These are phyloP conservation scores for Invenusta paracnida DNA, from an alignment of 2,888 invertebrate genomes.

Conservation along the genomic window DNA sequence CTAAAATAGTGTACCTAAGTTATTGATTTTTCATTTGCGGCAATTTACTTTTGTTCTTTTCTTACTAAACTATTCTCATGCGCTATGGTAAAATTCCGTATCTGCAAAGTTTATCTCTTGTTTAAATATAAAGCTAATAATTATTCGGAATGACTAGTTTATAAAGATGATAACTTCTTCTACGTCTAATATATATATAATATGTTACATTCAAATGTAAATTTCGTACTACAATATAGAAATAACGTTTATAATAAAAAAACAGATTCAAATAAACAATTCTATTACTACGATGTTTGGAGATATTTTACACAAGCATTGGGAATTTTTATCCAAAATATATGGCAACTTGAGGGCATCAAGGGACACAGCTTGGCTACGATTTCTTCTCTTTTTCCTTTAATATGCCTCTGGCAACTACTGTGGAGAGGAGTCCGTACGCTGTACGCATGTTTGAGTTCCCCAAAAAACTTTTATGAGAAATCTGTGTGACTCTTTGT, in stretches of 20 bases:
- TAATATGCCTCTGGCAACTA: not conserved
- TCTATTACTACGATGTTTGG: not conserved
- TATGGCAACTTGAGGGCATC: not conserved
- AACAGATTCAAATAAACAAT: not conserved
- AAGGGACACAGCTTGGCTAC: not conserved
- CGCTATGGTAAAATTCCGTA: too few species aligned
- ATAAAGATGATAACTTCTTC: not conserved
- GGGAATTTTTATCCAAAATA: not conserved
- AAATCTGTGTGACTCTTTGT: too few species aligned
- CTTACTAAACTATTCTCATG: too few species aligned
- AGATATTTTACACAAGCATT: not conserved
- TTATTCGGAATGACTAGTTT: not conserved
- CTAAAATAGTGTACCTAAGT: not conserved
- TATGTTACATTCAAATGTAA: too few species aligned
- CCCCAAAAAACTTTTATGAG: not conserved
- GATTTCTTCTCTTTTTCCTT: not conserved
- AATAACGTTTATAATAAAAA: not conserved
- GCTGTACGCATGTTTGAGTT: not conserved
- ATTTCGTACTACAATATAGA: too few species aligned
- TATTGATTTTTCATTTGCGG: not conserved
- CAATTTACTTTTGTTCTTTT: too few species aligned
- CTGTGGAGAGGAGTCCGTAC: not conserved
- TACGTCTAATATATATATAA: too few species aligned
- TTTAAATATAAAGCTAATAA: not conserved
- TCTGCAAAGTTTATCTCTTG: not conserved